Evolutionary conservation across 2,888 invertebrate species (phyloP), one percentile per base, ranked within the genome.

Genomic region (Ophioninae sp.): DNA sequence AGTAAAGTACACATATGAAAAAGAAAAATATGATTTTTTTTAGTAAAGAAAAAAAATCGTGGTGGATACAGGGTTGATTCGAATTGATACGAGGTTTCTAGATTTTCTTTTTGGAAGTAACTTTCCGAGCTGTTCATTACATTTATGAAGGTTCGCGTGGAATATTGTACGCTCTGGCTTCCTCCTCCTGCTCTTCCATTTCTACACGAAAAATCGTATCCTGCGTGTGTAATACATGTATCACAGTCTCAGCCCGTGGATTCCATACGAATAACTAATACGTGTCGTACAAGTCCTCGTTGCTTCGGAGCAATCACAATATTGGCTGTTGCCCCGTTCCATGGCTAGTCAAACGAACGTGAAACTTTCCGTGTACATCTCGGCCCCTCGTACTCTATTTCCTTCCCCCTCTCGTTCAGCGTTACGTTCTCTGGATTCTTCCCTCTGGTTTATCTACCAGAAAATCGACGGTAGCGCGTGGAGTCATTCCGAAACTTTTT

Each of bases 231-330:
- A 77, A 67, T 73, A 67, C 51, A 68, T 76, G 79, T 81, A 82
- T 84, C 76, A 79, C 67, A 59, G 81, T 77, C 71, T 79, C 56
- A 73, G 76, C 65, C 76, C 72, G 78, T 76, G 73, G 68, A 81
- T 44, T 37, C 74, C 20, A 37, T 74, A 75, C 82, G 75, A 75
- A 78, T 67, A 73, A 79, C 73, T 37, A 17, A 51, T 71, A 72
- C 58, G 71, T 72, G 83, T 75, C 69, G 69, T 71, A 76, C 82
- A 71, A 73, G 64, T 65, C 76, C 78, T 65, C 75, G 56, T 63
- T 74, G 69, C 73, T 61, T 76, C 72, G 71, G 64, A 83, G 83
- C 85, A 85, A 85, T 85, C 85, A 82, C 83, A 82, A 84, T 85
- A 84, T 86, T 81, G 80, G 79, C 73, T 78, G 79, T 81, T 84